Conservation (phyloP, 2,888 invertebrate species). For the Oxycera nigricornis region DNA sequence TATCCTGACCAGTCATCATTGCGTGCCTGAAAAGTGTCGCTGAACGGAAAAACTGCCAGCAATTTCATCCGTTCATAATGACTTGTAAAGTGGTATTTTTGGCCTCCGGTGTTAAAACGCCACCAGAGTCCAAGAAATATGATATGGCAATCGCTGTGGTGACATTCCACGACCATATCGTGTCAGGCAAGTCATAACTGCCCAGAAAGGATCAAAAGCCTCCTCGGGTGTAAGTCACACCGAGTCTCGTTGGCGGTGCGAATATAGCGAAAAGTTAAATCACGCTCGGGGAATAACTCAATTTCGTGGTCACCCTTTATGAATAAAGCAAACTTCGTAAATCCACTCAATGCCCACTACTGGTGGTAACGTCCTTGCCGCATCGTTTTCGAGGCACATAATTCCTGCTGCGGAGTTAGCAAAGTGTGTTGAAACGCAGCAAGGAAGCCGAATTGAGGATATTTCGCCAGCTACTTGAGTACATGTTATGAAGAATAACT, state of each 20-base stretch:
- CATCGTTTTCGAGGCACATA: too few relatives aligned
- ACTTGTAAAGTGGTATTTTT: slow-evolving; percentile 23
- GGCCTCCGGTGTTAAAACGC: neutral
- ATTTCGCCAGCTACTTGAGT: too few relatives aligned
- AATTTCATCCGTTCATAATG: slow-evolving; percentile 17
- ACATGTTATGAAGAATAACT: too few relatives aligned
- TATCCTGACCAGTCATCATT: too few relatives aligned
- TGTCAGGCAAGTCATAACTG: neutral
- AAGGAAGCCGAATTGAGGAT: too few relatives aligned
- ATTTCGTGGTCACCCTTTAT: slow-evolving; percentile 31
- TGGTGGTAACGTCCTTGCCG: neutral
- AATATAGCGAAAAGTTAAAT: slow-evolving; percentile 31
- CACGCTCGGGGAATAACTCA: slow-evolving; percentile 32
- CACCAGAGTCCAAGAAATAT: neutral
- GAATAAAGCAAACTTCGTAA: slow-evolving; percentile 32
- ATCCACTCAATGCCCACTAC: slow-evolving; percentile 13
- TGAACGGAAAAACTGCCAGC: neutral
- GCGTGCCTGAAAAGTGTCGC: slow-evolving; percentile 6
- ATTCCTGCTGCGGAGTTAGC: too few relatives aligned
- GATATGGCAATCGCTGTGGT: neutral
- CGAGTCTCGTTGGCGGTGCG: neutral
- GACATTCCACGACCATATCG: too few relatives aligned
- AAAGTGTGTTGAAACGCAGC: too few relatives aligned
- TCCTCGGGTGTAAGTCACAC: slow-evolving; percentile 16
- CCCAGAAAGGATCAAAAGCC: neutral